A percentile compares a stretch with the other conserved stretches of the same genome.
phyloP scores from a whole-genome alignment of 1,140 invertebrate species.

The Hyphantria cunea region DNA sequence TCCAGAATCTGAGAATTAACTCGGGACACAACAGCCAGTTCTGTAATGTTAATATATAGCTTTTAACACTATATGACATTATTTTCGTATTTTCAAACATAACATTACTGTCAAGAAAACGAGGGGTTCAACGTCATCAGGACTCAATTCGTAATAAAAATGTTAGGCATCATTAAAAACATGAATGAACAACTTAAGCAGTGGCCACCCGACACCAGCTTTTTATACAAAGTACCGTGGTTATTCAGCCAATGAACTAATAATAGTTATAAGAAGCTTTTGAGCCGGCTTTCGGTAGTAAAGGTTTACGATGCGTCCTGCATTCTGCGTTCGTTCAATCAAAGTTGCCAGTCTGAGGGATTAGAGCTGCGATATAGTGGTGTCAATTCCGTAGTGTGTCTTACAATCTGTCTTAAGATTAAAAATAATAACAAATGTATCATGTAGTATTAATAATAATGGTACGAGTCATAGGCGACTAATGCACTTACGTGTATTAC shows the following conservation, averaged over 20 bases:
- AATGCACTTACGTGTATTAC: no score
- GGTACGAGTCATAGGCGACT: no score
- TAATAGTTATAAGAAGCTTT: constrained; percentile 33
- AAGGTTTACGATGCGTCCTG: constrained; percentile 48
- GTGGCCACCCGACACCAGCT: background rate
- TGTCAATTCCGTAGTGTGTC: background rate
- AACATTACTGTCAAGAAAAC: no score
- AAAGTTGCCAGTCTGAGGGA: constrained; percentile 53
- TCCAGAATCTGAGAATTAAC: no score
- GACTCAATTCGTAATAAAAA: background rate
- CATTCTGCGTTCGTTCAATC: constrained; percentile 43
- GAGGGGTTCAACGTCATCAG: no score
- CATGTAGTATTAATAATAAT: no score
- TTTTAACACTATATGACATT: no score
- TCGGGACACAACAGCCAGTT: no score
- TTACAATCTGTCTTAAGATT: no score
- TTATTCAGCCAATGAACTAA: constrained; percentile 8
- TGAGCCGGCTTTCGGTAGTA: constrained; percentile 40
- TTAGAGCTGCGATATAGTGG: constrained; percentile 35
- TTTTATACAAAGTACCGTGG: background rate
- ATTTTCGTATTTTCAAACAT: no score
- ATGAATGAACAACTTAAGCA: background rate
- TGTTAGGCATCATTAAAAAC: background rate
- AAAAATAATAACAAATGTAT: no score
- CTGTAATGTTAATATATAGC: no score